These are phyloP conservation scores for Colistium nudipinnis DNA, from an alignment of 2,113 vertebrate species.

Conservation along the genomic window DNA sequence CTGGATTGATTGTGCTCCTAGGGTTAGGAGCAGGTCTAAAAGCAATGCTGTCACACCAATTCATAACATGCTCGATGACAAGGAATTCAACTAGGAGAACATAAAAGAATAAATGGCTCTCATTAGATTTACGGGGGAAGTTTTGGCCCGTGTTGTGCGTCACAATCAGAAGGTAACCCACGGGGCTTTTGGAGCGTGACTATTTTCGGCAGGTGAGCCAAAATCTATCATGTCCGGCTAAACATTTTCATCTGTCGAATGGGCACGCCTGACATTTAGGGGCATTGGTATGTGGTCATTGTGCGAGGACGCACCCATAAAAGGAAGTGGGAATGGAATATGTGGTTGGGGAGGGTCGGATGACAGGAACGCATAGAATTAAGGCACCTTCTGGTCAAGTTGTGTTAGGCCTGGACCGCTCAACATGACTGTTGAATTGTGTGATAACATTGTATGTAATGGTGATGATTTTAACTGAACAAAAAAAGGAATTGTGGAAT, in stretches of 20 bases:
- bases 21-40: conserved; percentile 46
- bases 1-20: conserved; percentile 66
- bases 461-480: too few relatives aligned
- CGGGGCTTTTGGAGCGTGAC: neutral
- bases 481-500: too few relatives aligned
- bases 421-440: too few relatives aligned
- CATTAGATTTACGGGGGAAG: conserved; percentile 28
- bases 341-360: neutral
- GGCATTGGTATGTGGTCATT: neutral
- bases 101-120: conserved; percentile 23
- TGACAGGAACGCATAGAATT: neutral
- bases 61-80: conserved; percentile 38
- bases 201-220: neutral
- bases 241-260: neutral
- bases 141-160: conserved; percentile 2
- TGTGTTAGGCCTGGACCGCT: neutral
- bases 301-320: neutral
- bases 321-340: neutral
- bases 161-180: neutral
- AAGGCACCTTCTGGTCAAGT: neutral
- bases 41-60: conserved; percentile 34
- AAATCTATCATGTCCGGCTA: conserved; percentile 1
- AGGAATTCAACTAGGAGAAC: conserved; percentile 19
- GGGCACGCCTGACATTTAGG: neutral
- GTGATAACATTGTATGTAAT: too few relatives aligned